phyloP scores from a whole-genome alignment of 2,888 invertebrate species.

The Caenorhabditis virilis region DNA sequence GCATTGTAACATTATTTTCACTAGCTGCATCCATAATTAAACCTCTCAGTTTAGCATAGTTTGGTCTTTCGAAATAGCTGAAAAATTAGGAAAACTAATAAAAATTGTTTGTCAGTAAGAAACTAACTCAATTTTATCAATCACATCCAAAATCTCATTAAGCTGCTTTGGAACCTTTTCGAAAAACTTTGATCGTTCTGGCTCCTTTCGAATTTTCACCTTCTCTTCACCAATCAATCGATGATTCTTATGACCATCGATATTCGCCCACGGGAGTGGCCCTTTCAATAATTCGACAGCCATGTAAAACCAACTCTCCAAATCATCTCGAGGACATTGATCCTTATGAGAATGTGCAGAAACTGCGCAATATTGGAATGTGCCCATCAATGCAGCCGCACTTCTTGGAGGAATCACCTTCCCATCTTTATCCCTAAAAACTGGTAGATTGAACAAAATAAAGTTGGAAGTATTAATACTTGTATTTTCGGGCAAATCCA shows the following conservation, averaged over 20 bases:
- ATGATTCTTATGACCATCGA: slow-evolving; percentile 51
- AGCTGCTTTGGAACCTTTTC: slow-evolving; percentile 52
- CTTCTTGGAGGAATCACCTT: slow-evolving; percentile 52
- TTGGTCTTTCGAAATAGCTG: slow-evolving; percentile 53
- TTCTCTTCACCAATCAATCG: slow-evolving; percentile 43
- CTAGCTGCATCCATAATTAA: slow-evolving; percentile 43
- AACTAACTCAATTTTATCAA: slow-evolving; percentile 44
- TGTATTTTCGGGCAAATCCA: slow-evolving; percentile 60
- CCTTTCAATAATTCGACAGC: slow-evolving; percentile 54
- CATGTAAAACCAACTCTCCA: slow-evolving; percentile 65
- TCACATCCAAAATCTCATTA: slow-evolving; percentile 44
- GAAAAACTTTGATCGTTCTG: slow-evolving; percentile 42
- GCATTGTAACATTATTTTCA: slow-evolving; percentile 37
- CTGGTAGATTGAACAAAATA: neutral
- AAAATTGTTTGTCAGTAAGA: neutral
- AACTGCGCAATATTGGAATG: slow-evolving; percentile 56
- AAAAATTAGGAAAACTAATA: slow-evolving; percentile 10
- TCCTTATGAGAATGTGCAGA: slow-evolving; percentile 57
- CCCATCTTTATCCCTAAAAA: slow-evolving; percentile 54
- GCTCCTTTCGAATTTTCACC: slow-evolving; percentile 24
- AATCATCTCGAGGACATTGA: slow-evolving; percentile 59
- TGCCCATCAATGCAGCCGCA: slow-evolving; percentile 59
- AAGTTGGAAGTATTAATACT: slow-evolving; percentile 7
- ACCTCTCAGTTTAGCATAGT: slow-evolving; percentile 42
- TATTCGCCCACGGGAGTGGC: slow-evolving; percentile 53